phyloP scores from a whole-genome alignment of 2,797 vertebrate genomes.

The Chelidonichthys spinosus region DNA sequence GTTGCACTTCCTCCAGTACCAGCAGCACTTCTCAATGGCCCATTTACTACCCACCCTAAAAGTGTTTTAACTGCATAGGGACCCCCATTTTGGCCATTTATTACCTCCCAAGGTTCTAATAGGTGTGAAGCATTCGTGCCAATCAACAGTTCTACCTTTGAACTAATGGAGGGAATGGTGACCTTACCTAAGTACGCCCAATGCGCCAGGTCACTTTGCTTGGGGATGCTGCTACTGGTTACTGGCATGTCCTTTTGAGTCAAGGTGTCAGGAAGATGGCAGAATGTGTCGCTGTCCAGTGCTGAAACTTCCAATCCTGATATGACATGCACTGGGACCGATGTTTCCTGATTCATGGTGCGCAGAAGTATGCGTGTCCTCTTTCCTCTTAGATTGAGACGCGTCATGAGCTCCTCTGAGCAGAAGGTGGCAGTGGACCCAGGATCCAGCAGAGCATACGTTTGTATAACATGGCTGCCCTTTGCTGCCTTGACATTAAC shows the following conservation, averaged over 20 bases:
- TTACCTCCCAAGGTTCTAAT: slow-evolving; percentile 1
- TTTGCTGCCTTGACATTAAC: slow-evolving; percentile 12
- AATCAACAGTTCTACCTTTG: slow-evolving; percentile 2
- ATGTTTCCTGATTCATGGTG: not conserved
- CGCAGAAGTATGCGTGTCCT: not conserved
- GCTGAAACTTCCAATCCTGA: not conserved
- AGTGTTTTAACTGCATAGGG: not conserved
- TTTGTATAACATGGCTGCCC: not conserved
- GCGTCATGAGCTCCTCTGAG: not conserved
- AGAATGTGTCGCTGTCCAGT: not conserved
- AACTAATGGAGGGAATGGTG: not conserved
- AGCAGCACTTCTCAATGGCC: not conserved
- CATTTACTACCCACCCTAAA: slow-evolving; percentile 3
- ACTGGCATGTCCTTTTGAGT: slow-evolving; percentile 2
- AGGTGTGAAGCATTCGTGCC: slow-evolving; percentile 6
- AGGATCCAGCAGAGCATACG: not conserved
- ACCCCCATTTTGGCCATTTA: slow-evolving; percentile 1
- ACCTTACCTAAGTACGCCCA: slow-evolving; percentile 1
- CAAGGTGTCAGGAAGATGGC: not conserved
- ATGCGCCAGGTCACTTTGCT: not conserved
- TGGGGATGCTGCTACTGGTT: not conserved
- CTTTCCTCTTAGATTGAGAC: not conserved
- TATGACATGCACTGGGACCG: not conserved
- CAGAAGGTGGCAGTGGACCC: not conserved
- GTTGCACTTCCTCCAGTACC: not conserved